Evolutionary conservation across 2,797 vertebrate genomes (phyloP), one percentile per base, ranked within the genome.

Genomic region (Tokudaia tokunoshimensis): DNA sequence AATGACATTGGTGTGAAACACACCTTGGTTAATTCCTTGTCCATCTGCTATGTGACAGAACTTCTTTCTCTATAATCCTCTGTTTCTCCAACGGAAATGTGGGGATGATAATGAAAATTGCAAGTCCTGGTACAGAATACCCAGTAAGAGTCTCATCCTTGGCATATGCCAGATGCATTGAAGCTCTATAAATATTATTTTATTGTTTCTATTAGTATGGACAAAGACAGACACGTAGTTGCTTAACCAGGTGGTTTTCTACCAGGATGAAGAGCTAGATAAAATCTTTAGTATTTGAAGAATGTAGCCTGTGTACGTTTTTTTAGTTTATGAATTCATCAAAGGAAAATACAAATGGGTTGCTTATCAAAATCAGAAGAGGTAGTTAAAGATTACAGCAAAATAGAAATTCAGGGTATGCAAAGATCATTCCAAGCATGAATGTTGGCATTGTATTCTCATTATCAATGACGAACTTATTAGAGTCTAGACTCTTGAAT

Each of bases 401-500:
- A 87, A 65, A 72, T 29, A 29, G 29, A 84, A 61, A 31, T 6
- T 88, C 22, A 9, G 12, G 26, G 9, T 86, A 57, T 24, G 9
- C 20, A 89, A 52, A 65, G 74, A 70, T 81, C 47, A 84, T 47
- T 88, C 20, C 37, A 61, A 34, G 26, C 11, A 92, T 57, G 37
- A 94, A 85, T 74, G 6, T 13, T 34, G 17, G 20, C 17, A 24
- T 6, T 17, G 31, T 44, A n/a, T 24, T 91, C 67, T 83, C 55
- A 63, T 20, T 61, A 10, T 50, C 37, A 89, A 81, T 63, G 52
- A 81, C 59, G 84, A 92, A 90, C 13, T 78, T 31, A 89, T 47
- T 80, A 94, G 72, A 92, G 20, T 76, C 52, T 61, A 65, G 67
- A 92, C 74, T 89, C 37, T 94, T 47, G 61, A 96, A 76, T 75